Percentiles rank a stretch among this genome's conserved stretches.
Evolutionary conservation across 1,140 invertebrate species (phyloP).

Genomic region (Holotrichia oblita): DNA sequence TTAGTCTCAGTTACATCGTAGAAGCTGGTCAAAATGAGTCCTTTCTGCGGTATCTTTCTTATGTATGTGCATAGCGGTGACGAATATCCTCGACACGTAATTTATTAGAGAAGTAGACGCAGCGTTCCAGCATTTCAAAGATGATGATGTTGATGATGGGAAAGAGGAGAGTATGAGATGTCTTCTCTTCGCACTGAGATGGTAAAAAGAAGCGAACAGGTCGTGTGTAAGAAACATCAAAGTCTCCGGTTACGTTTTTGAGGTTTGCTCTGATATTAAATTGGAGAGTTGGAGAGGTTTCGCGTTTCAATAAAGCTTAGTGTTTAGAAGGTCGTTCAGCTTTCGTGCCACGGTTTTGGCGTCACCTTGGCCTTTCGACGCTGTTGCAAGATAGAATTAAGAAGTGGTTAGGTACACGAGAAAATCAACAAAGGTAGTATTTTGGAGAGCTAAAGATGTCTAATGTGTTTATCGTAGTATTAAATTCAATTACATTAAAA

Average conservation of each 20-base stretch:
- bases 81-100: not conserved
- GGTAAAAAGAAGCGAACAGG: constrained; percentile 13
- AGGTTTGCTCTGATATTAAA: constrained; percentile 13
- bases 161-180: not conserved
- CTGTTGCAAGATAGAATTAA: not conserved
- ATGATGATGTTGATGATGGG: not conserved
- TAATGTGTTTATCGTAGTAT: no score
- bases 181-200: not conserved
- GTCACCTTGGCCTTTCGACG: not conserved
- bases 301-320: constrained; percentile 30
- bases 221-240: constrained; percentile 30
- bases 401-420: no score
- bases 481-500: no score
- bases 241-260: constrained; percentile 1
- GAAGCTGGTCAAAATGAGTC: not conserved
- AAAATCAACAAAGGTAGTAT: no score
- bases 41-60: not conserved
- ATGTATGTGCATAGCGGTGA: not conserved
- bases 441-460: no score
- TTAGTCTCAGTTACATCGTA: not conserved
- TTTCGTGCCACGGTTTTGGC: not conserved
- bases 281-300: constrained; percentile 25
- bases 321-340: not conserved
- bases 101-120: not conserved
- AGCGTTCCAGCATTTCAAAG: not conserved